A percentile compares a stretch with the other conserved stretches of the same genome.
Evolutionary conservation across 2,797 vertebrate species (phyloP).

Genomic region (Echiichthys vipera): DNA sequence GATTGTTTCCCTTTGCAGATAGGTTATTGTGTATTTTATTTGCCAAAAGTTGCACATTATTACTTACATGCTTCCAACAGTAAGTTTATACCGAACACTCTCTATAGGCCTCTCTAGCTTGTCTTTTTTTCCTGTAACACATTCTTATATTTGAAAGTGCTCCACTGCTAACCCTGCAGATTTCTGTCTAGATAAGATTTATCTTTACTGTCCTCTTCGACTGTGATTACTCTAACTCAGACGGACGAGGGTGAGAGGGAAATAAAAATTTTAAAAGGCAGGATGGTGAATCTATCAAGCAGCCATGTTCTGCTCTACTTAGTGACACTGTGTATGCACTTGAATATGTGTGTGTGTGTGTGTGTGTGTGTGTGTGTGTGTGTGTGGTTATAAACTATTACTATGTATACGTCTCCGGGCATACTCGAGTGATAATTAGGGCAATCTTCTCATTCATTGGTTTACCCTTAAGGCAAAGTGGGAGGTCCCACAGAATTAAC

Average conservation of each 20-base stretch:
- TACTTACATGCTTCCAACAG: neutral
- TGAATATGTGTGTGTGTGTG: neutral
- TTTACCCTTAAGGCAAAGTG: constrained; percentile 28
- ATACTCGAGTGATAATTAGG: constrained; percentile 31
- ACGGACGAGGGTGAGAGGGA: neutral
- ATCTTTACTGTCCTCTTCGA: constrained; percentile 9
- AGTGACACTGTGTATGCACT: neutral
- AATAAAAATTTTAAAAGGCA: constrained; percentile 8
- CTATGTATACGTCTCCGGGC: constrained; percentile 10
- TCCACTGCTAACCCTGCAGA: constrained; percentile 2
- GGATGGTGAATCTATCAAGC: constrained; percentile 11
- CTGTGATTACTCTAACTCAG: constrained; percentile 32
- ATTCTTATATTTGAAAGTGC: constrained; percentile 5
- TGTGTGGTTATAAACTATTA: constrained; percentile 4
- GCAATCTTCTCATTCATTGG: constrained; percentile 45
- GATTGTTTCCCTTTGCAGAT: neutral
- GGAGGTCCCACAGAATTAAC: constrained; percentile 26
- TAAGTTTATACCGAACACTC: neutral
- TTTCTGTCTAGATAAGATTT: constrained; percentile 32
- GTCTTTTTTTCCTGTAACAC: neutral
- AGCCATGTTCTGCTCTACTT: constrained; percentile 6
- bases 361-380: neutral
- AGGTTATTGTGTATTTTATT: neutral
- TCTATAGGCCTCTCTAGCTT: neutral
- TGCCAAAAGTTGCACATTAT: neutral